Conservation (phyloP, 1,140 invertebrate genomes). For the Drosophila navojoa region DNA sequence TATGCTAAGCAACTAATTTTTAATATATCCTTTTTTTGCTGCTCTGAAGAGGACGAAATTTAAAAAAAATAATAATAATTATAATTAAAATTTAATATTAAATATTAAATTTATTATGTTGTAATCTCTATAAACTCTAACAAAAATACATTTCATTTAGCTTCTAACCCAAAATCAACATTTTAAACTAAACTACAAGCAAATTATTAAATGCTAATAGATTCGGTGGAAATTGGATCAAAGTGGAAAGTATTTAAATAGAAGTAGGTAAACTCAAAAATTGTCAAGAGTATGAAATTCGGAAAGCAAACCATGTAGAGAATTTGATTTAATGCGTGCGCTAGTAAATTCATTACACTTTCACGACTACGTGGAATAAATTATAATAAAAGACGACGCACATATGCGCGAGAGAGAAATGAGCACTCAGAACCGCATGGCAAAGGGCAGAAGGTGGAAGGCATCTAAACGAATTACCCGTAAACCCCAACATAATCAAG, state of each 20-base stretch:
- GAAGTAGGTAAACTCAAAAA: background rate
- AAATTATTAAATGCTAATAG: background rate
- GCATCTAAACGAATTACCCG: conserved; percentile 53
- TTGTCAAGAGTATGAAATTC: background rate
- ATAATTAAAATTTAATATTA: too few relatives aligned
- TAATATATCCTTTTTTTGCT: too few relatives aligned
- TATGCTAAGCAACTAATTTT: too few relatives aligned
- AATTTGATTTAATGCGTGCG: conserved; percentile 39
- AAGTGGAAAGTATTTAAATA: background rate
- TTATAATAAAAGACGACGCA: conserved; percentile 56
- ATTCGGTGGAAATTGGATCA: background rate
- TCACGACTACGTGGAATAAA: conserved; percentile 69
- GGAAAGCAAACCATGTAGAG: background rate
- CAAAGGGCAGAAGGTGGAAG: conserved; percentile 9
- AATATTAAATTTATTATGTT: too few relatives aligned
- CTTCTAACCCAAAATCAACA: too few relatives aligned
- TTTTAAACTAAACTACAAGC: background rate
- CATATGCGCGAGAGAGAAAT: background rate
- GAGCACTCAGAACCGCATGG: background rate
- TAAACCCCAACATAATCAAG: conserved; percentile 77
- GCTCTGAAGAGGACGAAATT: too few relatives aligned
- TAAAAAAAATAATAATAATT: too few relatives aligned
- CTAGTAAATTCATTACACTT: conserved; percentile 74
- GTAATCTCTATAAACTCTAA: too few relatives aligned
- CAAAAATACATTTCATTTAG: too few relatives aligned